These are phyloP conservation scores for Teleogryllus oceanicus DNA, from an alignment of 2,888 invertebrate species.

Conservation along the genomic window DNA sequence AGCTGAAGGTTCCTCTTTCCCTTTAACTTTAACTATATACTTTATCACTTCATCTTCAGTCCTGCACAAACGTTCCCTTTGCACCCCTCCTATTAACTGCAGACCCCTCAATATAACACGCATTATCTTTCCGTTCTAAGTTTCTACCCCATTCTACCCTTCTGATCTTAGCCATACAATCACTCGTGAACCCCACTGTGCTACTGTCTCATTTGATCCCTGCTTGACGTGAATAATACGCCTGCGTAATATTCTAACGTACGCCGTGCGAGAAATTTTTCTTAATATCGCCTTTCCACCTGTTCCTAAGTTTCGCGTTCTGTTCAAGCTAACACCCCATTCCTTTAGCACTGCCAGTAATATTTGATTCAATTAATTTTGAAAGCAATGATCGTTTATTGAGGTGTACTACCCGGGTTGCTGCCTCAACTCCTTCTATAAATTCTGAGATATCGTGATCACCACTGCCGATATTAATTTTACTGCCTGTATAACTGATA, in stretches of 20 bases:
- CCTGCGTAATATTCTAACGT: background rate
- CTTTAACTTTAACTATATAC: too few species aligned
- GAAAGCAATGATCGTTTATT: background rate
- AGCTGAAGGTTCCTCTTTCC: background rate
- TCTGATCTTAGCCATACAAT: background rate
- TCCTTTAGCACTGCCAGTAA: slow-evolving; percentile 21
- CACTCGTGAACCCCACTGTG: background rate
- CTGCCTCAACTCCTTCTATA: slow-evolving; percentile 2
- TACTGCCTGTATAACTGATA: background rate
- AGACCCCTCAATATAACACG: background rate
- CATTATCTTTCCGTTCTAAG: background rate
- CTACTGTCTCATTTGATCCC: background rate
- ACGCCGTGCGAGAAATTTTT: slow-evolving; percentile 18
- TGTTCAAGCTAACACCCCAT: slow-evolving; percentile 20
- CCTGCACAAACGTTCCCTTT: too few species aligned
- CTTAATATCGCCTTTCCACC: background rate
- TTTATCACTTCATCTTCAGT: too few species aligned
- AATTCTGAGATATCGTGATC: background rate
- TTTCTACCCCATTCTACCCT: background rate
- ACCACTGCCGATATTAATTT: background rate
- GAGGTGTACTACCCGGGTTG: background rate
- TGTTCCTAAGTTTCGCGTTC: background rate
- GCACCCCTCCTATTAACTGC: background rate
- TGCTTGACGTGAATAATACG: background rate
- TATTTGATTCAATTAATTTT: slow-evolving; percentile 28